Evolutionary conservation across 2,113 vertebrate genomes (phyloP), one percentile per base, ranked within the genome.

Genomic region (Sialia sialis): DNA sequence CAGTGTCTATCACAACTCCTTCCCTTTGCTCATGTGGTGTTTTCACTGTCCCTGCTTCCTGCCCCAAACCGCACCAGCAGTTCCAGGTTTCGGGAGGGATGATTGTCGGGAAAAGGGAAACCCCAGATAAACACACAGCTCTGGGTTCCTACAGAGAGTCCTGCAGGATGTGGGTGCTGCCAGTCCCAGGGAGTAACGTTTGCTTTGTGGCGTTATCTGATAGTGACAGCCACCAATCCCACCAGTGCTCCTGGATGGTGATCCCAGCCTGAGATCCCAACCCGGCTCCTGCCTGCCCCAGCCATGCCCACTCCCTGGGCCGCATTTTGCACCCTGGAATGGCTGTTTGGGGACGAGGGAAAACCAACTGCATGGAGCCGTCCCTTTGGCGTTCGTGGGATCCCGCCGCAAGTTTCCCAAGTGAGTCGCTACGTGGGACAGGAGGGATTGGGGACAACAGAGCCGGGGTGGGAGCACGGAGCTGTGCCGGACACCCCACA

Each of bases 161-260:
- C 76, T 3, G 54, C 4, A 18, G 55, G 12, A 26, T 4, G 41
- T 8, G 11, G 49, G 3, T 5, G 44, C 78, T 27, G 59, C 66
- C 2, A 2, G 13, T 5, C 0, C 3, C 1, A 5, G 36, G 62
- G 22, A 43, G 18, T 0, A 14, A 21, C 5, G 4, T 7, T 73
- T 60, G 44, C 58, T 77, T 8, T 6, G 5, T 2, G 56, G 1
- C 17, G 49, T 25, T 16, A 4, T 9, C 3, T 1, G 22, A 13
- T 3, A 16, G 4, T 1, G 30, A 27, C 5, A 46, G 19, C 20
- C 60, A 69, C 73, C 32, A 20, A 41, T 75, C 21, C 44, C 83
- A 15, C 26, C 49, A 1, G 58, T 1, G 58, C 8, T 38, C 67
- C 68, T 1, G 8, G 67, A 36, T 5, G 4, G 49, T 2, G n/a